Evolutionary conservation across 1,140 invertebrate species (phyloP).

Genomic region (Drosophila jambulina): DNA sequence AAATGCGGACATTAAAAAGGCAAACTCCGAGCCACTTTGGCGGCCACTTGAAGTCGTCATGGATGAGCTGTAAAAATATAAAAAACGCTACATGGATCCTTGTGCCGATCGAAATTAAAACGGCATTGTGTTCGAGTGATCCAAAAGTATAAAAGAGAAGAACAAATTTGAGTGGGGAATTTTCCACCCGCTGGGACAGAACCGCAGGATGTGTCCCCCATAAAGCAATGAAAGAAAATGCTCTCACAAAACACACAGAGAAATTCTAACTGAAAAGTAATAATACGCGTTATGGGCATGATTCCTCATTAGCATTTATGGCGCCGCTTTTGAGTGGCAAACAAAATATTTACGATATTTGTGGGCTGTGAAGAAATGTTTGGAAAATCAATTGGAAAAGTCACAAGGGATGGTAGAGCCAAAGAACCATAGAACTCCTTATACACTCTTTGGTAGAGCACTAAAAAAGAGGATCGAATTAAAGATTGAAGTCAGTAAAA

Average conservation of each 20-base stretch:
- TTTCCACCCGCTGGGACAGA: slow-evolving; percentile 42
- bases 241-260: background rate
- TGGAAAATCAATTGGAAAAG: slow-evolving; percentile 25
- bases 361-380: slow-evolving; percentile 34
- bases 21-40: slow-evolving; percentile 25
- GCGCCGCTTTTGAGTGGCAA: slow-evolving; percentile 15
- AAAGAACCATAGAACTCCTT: no score
- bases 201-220: slow-evolving; percentile 27
- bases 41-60: slow-evolving; percentile 47
- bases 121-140: slow-evolving; percentile 54
- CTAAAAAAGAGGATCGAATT: background rate
- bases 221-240: slow-evolving; percentile 36
- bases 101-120: slow-evolving; percentile 52
- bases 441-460: background rate
- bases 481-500: background rate
- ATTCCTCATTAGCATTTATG: slow-evolving; percentile 69
- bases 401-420: background rate
- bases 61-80: slow-evolving; percentile 79
- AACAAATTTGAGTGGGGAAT: slow-evolving; percentile 17
- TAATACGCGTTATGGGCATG: slow-evolving; percentile 31
- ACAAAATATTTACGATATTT: slow-evolving; percentile 61
- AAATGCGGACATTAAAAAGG: slow-evolving; percentile 17
- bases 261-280: slow-evolving; percentile 45
- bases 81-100: slow-evolving; percentile 78
- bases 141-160: slow-evolving; percentile 4